Conservation (phyloP, 2,797 vertebrate species). For the Adelosebastes latens region DNA sequence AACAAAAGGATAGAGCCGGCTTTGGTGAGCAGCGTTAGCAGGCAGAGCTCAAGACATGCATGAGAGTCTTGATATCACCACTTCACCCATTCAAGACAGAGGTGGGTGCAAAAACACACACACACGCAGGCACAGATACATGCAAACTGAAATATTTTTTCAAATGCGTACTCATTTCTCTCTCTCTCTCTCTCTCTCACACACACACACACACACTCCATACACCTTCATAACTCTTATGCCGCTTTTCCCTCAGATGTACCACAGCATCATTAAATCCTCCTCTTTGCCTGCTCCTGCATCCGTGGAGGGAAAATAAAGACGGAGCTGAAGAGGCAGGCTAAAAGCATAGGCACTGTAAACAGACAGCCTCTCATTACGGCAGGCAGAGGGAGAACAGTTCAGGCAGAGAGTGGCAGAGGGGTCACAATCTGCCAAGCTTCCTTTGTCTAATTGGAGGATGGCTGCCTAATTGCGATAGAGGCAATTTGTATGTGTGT, state of each 20-base stretch:
- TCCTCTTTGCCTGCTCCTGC: constrained; percentile 14
- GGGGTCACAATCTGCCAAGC: constrained; percentile 76
- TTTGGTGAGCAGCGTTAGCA: constrained; percentile 22
- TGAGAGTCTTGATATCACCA: constrained; percentile 8
- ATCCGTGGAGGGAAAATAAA: constrained; percentile 36
- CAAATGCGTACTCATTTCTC: constrained; percentile 20
- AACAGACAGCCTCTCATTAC: constrained; percentile 76
- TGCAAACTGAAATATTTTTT: background rate
- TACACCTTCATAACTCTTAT: constrained; percentile 21
- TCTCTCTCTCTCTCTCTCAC: background rate
- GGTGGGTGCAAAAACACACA: background rate
- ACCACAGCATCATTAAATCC: constrained; percentile 61
- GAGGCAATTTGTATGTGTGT: constrained; percentile 28
- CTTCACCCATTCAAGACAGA: constrained; percentile 17
- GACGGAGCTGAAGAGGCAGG: constrained; percentile 42
- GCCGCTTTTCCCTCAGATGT: constrained; percentile 27
- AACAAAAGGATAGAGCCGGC: constrained; percentile 10
- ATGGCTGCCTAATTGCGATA: constrained; percentile 72
- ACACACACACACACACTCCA: background rate
- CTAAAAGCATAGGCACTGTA: constrained; percentile 62
- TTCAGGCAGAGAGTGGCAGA: constrained; percentile 67
- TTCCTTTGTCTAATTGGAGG: constrained; percentile 77
- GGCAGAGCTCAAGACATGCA: constrained; percentile 1
- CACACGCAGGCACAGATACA: background rate
- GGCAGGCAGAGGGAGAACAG: constrained; percentile 53